Conservation (phyloP, 2,888 invertebrate species). For the Apamea epomidion region DNA sequence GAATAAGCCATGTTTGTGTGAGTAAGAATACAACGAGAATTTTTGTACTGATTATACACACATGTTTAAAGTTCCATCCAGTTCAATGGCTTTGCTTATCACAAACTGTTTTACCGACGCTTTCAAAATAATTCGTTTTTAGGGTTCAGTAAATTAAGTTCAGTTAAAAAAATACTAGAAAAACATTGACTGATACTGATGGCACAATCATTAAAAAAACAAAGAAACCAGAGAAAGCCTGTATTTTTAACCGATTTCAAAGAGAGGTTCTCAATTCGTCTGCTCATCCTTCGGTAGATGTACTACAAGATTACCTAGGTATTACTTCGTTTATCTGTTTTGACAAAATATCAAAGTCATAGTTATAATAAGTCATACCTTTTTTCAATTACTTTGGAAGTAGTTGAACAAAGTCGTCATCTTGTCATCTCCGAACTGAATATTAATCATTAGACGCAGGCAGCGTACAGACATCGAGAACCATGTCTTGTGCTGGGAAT, state of each 20-base stretch:
- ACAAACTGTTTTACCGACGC: constrained; percentile 68
- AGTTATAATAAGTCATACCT: not conserved
- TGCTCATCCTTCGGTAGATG: not conserved
- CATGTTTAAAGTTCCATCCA: constrained; percentile 55
- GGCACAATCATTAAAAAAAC: not conserved
- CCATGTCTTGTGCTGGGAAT: no score
- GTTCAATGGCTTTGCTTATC: constrained; percentile 70
- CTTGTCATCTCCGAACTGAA: not conserved
- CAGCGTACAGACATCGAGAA: not conserved
- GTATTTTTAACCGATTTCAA: not conserved
- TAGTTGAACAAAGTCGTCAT: not conserved
- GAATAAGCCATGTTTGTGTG: constrained; percentile 69
- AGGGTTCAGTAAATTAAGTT: constrained; percentile 37
- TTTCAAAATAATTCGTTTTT: constrained; percentile 69
- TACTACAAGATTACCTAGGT: not conserved
- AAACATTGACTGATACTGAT: not conserved
- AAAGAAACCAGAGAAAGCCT: not conserved
- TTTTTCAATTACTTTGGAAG: not conserved
- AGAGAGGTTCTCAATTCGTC: not conserved
- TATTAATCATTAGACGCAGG: not conserved
- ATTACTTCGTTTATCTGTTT: not conserved
- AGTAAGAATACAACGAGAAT: constrained; percentile 60
- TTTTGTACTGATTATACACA: constrained; percentile 61
- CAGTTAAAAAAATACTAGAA: no score
- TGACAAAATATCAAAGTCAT: not conserved